These are phyloP conservation scores for Suncus etruscus DNA, from an alignment of 2,113 vertebrate species.

Conservation along the genomic window DNA sequence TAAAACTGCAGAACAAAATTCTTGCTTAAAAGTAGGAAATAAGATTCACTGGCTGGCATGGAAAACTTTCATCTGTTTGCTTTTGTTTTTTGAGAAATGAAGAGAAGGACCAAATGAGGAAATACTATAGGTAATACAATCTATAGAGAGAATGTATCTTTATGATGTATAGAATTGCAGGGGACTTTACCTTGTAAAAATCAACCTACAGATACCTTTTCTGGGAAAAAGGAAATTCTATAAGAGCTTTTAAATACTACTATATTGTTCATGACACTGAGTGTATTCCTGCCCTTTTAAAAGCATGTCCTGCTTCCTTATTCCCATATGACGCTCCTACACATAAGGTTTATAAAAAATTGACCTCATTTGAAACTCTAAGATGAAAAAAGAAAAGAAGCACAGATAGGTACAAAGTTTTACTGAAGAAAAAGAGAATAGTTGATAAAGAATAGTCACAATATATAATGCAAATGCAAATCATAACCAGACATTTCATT, in stretches of 20 bases:
- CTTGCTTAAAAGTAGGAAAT: neutral
- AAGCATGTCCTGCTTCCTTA: neutral
- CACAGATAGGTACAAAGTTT: neutral
- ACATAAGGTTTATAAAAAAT: constrained; percentile 1
- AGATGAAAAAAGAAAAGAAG: neutral
- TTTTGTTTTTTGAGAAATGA: neutral
- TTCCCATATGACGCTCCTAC: neutral
- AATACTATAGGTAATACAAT: neutral
- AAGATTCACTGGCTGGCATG: neutral
- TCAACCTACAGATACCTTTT: neutral
- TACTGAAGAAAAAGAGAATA: constrained; percentile 5
- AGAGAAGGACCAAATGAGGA: neutral
- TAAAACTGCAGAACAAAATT: neutral
- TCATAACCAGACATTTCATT: neutral
- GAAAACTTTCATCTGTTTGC: neutral
- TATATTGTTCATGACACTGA: neutral
- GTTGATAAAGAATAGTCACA: neutral
- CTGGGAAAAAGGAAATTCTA: neutral
- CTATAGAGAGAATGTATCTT: neutral
- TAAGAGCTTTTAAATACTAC: neutral
- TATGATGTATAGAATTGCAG: neutral
- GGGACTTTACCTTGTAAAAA: neutral
- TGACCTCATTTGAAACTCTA: neutral
- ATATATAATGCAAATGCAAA: neutral
- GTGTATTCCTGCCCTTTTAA: neutral